phyloP scores from a whole-genome alignment of 2,888 invertebrate genomes.

The Eupeodes latifasciatus region DNA sequence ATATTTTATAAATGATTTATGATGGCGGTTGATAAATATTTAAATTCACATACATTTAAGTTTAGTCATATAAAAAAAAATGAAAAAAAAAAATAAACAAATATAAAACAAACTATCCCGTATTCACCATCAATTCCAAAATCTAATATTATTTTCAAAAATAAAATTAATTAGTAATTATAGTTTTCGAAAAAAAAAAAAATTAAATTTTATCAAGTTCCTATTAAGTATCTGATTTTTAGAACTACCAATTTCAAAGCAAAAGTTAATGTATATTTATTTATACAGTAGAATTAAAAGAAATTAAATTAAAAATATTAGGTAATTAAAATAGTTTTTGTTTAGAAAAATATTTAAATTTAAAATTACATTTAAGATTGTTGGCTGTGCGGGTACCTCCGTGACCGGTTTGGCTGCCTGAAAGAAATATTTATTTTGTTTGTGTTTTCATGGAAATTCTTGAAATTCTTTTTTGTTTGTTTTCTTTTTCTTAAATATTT shows the following conservation, averaged over 20 bases:
- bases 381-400: slow-evolving; percentile 87
- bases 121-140: slow-evolving; percentile 66
- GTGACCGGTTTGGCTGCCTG: slow-evolving; percentile 89
- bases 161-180: slow-evolving; percentile 44
- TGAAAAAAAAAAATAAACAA: slow-evolving; percentile 45
- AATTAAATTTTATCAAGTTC: slow-evolving; percentile 49
- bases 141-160: slow-evolving; percentile 63
- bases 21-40: slow-evolving; percentile 55
- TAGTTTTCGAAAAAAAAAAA: slow-evolving; percentile 15
- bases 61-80: slow-evolving; percentile 48
- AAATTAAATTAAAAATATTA: slow-evolving; percentile 48
- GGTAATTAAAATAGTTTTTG: slow-evolving; percentile 75
- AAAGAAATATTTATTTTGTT: slow-evolving; percentile 84
- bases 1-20: slow-evolving; percentile 32
- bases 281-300: slow-evolving; percentile 62
- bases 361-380: slow-evolving; percentile 84
- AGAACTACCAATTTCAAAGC: slow-evolving; percentile 71
- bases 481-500: slow-evolving; percentile 38
- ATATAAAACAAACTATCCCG: slow-evolving; percentile 58
- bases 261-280: slow-evolving; percentile 48
- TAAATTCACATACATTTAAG: slow-evolving; percentile 41
- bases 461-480: slow-evolving; percentile 20
- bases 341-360: slow-evolving; percentile 76
- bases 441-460: slow-evolving; percentile 66
- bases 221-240: slow-evolving; percentile 49